Base-by-base conservation (phyloP, 2,113 vertebrate species). In the Labeo rohita region DNA sequence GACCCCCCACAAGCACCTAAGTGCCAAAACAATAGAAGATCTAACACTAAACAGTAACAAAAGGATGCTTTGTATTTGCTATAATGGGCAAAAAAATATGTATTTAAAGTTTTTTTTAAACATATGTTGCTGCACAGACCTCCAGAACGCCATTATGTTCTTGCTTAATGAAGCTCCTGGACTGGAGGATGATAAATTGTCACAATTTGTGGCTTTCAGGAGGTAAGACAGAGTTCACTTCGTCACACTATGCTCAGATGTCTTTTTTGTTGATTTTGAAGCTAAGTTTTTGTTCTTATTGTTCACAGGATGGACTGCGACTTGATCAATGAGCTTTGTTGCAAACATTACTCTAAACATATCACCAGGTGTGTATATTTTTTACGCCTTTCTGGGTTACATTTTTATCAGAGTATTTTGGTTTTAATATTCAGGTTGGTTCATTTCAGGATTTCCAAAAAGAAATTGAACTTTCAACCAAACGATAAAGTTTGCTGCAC, bases 131-230 rank as follows among this genome's bases (percentile, higher is more conserved):
- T 68, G 36, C 47, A 18, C 52, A 92, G 89, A 61, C 56, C 80
- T 91, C 5, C 88, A 89, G 82, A 16, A 36, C 0, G 73, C 89
- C 18, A 79, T 93, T 50, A 63, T 18, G 21, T 3, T 8, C 3
- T 76, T 92, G 66, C 56, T 93, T 2, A 1, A 75, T 4, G 34
- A 52, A n/a, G 95, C 92, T 68, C 91, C 94, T 8, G 96, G 96
- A 65, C 85, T 97, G 36, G 5, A 94, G 85, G 83, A 92, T 85
- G 88, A 95, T 83, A 16, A 74, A 47, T 92, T 90, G 3, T 97
- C 96, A 1, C 96, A 97, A 73, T 97, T 97, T 92, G 95, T 97
- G 92, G 94, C 96, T 80, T 97, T 97, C 91, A 94, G 93, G 92
- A 96, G 95, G 96, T 97, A 96, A 87, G 56, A 52, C 83, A 1